phyloP scores from a whole-genome alignment of 1,140 invertebrate genomes.

The Zaprionus tsacasi region DNA sequence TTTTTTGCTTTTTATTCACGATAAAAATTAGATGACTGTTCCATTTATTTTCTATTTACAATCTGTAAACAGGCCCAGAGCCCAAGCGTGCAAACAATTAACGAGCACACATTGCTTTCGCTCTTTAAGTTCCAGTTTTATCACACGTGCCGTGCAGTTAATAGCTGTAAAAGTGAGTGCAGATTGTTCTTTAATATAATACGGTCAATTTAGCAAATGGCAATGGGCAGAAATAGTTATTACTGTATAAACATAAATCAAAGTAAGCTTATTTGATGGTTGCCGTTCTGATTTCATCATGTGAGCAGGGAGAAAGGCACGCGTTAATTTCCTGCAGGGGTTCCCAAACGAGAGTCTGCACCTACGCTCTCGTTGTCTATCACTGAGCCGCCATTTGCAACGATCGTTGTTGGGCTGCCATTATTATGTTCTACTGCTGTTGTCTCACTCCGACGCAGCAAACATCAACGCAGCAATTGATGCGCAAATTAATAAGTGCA shows the following conservation, averaged over 20 bases:
- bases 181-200: neutral
- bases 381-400: neutral
- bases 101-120: slow-evolving; percentile 11
- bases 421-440: neutral
- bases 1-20: slow-evolving; percentile 33
- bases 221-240: neutral
- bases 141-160: slow-evolving; percentile 4
- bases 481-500: neutral
- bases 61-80: slow-evolving; percentile 35
- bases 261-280: neutral
- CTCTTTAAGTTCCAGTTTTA: slow-evolving; percentile 6
- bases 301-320: neutral
- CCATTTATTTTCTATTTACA: slow-evolving; percentile 57
- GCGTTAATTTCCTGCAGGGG: neutral
- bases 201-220: neutral
- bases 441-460: neutral
- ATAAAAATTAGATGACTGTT: slow-evolving; percentile 40
- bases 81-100: slow-evolving; percentile 31
- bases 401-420: neutral
- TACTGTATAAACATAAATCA: neutral
- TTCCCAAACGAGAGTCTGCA: neutral
- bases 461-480: neutral
- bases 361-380: neutral
- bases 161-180: neutral
- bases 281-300: neutral